A percentile compares a stretch with the other conserved stretches of the same genome.
phyloP scores from a whole-genome alignment of 2,797 vertebrate species.

The Hylomyscus alleni region DNA sequence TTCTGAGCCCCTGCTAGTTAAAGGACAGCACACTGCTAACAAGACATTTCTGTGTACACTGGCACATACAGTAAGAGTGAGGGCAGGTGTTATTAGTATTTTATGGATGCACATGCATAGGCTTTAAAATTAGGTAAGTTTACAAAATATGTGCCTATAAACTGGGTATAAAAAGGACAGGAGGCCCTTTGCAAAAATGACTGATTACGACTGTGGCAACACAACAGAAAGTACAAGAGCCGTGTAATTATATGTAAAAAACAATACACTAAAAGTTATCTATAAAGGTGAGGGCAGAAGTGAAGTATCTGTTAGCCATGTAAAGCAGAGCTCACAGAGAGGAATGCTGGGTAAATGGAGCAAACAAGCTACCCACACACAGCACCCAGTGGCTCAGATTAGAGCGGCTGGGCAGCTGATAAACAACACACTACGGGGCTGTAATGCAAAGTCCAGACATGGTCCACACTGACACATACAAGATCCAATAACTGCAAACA shows the following conservation, averaged over 20 bases:
- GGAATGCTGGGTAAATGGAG: not conserved
- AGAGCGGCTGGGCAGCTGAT: not conserved
- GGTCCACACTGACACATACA: not conserved
- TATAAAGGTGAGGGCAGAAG: not conserved
- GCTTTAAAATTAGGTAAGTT: constrained; percentile 24
- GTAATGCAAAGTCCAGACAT: not conserved
- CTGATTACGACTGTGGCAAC: not conserved
- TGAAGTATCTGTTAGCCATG: not conserved
- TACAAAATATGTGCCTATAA: not conserved
- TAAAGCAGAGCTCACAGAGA: not conserved
- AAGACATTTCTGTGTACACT: not conserved
- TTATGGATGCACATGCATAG: not conserved
- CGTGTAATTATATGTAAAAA: not conserved
- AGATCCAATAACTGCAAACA: not conserved
- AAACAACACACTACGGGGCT: not conserved
- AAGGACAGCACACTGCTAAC: not conserved
- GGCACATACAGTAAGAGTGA: not conserved
- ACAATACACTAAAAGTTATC: not conserved
- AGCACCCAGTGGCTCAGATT: not conserved
- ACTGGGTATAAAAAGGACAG: not conserved
- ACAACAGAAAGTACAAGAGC: not conserved
- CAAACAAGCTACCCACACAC: not conserved
- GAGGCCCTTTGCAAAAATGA: not conserved
- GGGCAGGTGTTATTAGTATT: not conserved
- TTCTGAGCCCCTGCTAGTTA: not conserved